Conservation (phyloP, 2,888 invertebrate species). For the Xestia c-nigrum region DNA sequence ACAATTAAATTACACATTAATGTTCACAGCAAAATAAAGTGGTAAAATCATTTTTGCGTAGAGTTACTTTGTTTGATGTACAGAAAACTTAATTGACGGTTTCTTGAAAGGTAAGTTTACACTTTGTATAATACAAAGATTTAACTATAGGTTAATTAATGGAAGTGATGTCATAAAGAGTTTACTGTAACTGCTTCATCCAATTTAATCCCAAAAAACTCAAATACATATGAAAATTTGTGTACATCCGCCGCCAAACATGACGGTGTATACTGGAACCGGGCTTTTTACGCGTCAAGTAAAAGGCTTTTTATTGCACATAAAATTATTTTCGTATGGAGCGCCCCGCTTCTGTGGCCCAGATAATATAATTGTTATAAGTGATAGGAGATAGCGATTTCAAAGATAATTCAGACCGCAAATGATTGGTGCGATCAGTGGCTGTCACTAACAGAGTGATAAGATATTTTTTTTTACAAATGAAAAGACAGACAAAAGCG, state of each 20-base stretch:
- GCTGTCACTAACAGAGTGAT: too few species aligned
- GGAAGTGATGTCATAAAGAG: not conserved
- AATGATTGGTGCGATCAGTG: too few species aligned
- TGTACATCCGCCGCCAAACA: slow-evolving; percentile 42
- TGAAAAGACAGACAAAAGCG: not conserved
- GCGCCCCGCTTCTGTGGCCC: slow-evolving; percentile 69
- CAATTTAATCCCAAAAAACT: slow-evolving; percentile 11
- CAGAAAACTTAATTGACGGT: not conserved
- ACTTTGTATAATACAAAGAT: not conserved
- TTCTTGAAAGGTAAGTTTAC: not conserved
- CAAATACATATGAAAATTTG: slow-evolving; percentile 34
- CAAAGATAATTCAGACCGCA: not conserved
- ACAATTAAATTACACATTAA: too few species aligned
- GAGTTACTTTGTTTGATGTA: not conserved
- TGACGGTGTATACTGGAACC: slow-evolving; percentile 58
- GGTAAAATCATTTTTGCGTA: not conserved
- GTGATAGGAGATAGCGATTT: slow-evolving; percentile 36
- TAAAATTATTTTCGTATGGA: slow-evolving; percentile 84
- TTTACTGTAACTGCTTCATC: slow-evolving; percentile 17
- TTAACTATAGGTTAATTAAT: not conserved
- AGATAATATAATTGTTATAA: slow-evolving; percentile 60
- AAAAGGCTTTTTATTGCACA: slow-evolving; percentile 84
- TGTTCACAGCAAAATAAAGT: too few species aligned
- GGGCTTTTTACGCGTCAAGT: slow-evolving; percentile 75
- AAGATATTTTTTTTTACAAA: too few species aligned